Evolutionary conservation across 2,113 vertebrate genomes (phyloP), one percentile per base, ranked within the genome.

Genomic region (Mellivora capensis): DNA sequence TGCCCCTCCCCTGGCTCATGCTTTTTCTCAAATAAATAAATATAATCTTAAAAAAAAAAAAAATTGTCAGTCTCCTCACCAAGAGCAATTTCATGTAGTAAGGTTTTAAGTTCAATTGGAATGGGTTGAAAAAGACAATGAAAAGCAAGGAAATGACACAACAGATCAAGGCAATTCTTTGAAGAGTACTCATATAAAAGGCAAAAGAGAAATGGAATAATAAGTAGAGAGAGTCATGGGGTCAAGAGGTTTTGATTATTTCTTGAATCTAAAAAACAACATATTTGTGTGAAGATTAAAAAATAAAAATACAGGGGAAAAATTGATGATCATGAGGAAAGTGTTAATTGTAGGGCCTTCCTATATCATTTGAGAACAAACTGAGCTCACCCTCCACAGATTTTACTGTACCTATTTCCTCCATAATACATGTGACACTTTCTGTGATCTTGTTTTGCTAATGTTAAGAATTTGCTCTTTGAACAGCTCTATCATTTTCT

Each of bases 201-300:
- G 37, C n/a, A 80, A 95, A 10, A 76, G 44, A 84, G n/a, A 84
- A 89, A 62, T 31, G 64, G 7, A 37, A 80, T 54, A 94, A 18
- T 84, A 90, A 90, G 8, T 74, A 21, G 59, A 89, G 17, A 77
- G 27, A 12, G 4, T 42, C 18, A 80, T 29, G 3, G 29, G 18
- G 11, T 87, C 67, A 82, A 49, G 11, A 23, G 87, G 44, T 59
- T 81, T 42, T 42, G 27, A 94, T 74, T 87, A 9, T 71, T 90
- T 81, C 82, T 52, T 83, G 83, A 89, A 59, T 77, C 64, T 94
- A 93, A 34, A 93, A 87, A 93, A 96, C 47, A 84, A 71, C 25
- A 57, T n/a, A 69, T 57, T 71, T 86, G 6, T 76, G 34, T 71
- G 5, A 9, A 91, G 9, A 62, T 14, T 80, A 44, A 76, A 96